Base-by-base conservation (phyloP, 2,888 invertebrate genomes). In the Euproctis similis region DNA sequence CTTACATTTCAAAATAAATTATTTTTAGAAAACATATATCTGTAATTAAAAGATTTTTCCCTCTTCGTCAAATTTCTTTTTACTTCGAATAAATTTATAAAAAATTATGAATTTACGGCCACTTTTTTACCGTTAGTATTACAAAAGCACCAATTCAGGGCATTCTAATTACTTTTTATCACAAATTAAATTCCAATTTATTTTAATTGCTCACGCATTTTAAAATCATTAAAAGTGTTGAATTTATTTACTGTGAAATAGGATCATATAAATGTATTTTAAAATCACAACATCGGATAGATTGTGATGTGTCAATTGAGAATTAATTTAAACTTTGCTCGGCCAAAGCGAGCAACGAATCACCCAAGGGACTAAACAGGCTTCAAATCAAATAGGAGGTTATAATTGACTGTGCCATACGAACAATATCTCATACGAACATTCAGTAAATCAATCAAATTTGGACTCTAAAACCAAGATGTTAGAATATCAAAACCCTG, bases 251-350 rank as follows among this genome's bases (percentile, higher is more conserved):
- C 53, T 57, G 50, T 51, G 52, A 52, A 60, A 62, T 58, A 51
- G 54, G 46, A 52, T n/a, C n/a, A n/a, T 48, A 53, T 50, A 45
- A 46, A 60, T 59, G 63, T 58, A 58, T 65, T 74, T 68, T 62
- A 66, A 74, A 76, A 76, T 72, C 69, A 66, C 59, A 61, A 58
- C 59, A 61, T 61, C 55, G 64, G 59, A 59, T 59, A 61, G 68
- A 69, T 67, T 67, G 57, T 67, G 67, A 72, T 74, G 67, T 77
- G 74, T 75, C 80, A 77, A 80, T 76, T 64, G 65, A 62, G 70
- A 80, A 78, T 78, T 80, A 76, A 81, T 81, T 81, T 77, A 78
- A 81, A 80, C 73, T 80, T 80, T 70, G 65, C 69, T n/a, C 65
- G 61, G 63, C 59, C 68, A 72, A 77, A 76, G 68, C 70, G 72